Base-by-base conservation (phyloP, 2,113 vertebrate genomes). In the Mesembrinibis cayennensis region DNA sequence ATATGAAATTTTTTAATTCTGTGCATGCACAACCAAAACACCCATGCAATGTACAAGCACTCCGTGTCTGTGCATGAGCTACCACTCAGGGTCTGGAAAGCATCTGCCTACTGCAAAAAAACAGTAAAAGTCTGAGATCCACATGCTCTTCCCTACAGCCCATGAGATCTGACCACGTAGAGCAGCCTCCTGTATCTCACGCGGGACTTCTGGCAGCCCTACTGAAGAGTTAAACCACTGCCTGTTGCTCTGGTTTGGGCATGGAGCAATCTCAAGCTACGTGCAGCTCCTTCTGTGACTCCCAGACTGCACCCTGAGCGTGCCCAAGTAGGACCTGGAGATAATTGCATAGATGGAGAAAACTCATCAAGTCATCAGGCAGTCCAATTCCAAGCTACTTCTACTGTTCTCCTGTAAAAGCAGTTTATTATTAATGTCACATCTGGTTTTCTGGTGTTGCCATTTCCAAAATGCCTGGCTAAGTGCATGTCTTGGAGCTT, bases 311-410 rank as follows among this genome's bases (percentile, higher is more conserved):
- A 26, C 36, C 62, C 66, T 7, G 6, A 82, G 59, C 26, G 21
- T 67, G 47, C 38, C 90, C 65, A 25, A 76, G 29, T 71, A 72
- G 73, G 53, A 47, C 91, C 67, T 61, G 44, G 38, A 93, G 85
- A 92, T 92, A 86, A 96, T 4, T 49, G 45, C 58, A 55, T 40
- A 95, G 78, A 97, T 92, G 89, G 63, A 89, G 93, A 77, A 90
- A 96, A 94, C 94, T 94, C 95, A 87, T 86, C 61, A 74, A 95
- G 93, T 94, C 91, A 94, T 50, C 86, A 95, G 95, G 65, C 67
- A 74, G 52, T 5, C 47, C 89, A 79, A 45, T 47, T 84, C 52
- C 53, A 45, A 94, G 59, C 55, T 59, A 72, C 15, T 96, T 69
- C 85, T 32, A 22, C 38, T 77, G 70, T 16, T 53, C 63, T 72